Evolutionary conservation across 2,113 vertebrate genomes (phyloP), one percentile per base, ranked within the genome.

Genomic region (Conger conger): DNA sequence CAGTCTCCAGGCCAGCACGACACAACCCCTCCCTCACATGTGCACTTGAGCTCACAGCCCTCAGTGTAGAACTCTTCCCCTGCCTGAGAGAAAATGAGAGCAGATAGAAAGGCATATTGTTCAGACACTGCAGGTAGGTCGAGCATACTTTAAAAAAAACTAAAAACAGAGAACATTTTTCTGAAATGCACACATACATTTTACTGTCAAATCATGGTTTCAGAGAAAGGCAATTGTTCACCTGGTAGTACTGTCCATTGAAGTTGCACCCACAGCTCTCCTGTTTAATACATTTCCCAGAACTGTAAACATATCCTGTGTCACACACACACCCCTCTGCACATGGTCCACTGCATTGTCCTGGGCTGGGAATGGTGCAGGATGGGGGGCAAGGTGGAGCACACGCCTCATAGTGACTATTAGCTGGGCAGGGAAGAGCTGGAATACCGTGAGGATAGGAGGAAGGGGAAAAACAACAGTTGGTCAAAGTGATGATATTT

Each of bases 241-340:
- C 94, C 94, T 95, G 54, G 68, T 95, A 95, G 76, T 96, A 95
- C 45, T 94, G 91, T 57, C 91, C 94, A 1, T 94, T 91, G 86
- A 91, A 20, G 0, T 7, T 54, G 81, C 94, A 95, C 30, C 94
- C 95, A 86, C 95, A 96, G 0, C 88, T 90, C 17, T 33, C 89
- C 33, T 88, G 83, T 76, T 86, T 86, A 18, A 95, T 91, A 38
- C 95, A 96, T 79, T 91, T 90, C n/a, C 87, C 92, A 87, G 91
- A 92, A 84, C 94, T 95, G 82, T 94, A 92, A 35, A 95, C 86
- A 16, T 92, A 95, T 79, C 94, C 93, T 8, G 92, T 82, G 85
- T 96, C 85, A 83, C 96, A 96, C 86, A 93, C 90, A 85, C 95
- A 96, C 4, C 81, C 91, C 88, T 95, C 94, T 36, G 90, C 89